Conservation (phyloP, 2,888 invertebrate species). For the Caenorhabditis sinica region DNA sequence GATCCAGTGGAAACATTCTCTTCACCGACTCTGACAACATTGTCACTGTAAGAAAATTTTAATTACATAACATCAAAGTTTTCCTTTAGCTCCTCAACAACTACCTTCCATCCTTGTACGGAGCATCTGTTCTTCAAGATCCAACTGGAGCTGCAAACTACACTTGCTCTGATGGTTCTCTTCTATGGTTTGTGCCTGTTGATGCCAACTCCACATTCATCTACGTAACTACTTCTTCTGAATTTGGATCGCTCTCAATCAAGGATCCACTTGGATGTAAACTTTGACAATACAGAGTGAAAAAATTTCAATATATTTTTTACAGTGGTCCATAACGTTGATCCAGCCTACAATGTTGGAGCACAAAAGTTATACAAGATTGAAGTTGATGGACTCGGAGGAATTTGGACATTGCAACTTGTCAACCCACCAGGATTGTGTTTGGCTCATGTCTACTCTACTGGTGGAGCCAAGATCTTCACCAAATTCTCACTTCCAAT, state of each 20-base stretch:
- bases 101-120: conserved; percentile 71
- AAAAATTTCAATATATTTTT: not conserved
- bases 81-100: conserved; percentile 63
- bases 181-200: conserved; percentile 68
- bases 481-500: conserved; percentile 66
- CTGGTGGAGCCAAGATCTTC: conserved; percentile 71
- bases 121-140: conserved; percentile 66
- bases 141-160: conserved; percentile 69
- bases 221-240: conserved; percentile 67
- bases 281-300: not conserved
- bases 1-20: conserved; percentile 71
- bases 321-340: conserved; percentile 38
- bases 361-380: conserved; percentile 68
- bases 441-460: conserved; percentile 72
- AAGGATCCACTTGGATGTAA: conserved; percentile 64
- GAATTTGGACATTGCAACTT: conserved; percentile 64
- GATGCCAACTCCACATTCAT: conserved; percentile 70
- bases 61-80: not conserved
- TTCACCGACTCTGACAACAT: conserved; percentile 52
- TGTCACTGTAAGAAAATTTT: conserved; percentile 31
- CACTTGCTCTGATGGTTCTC: conserved; percentile 60
- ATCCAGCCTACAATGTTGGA: conserved; percentile 49
- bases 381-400: conserved; percentile 58
- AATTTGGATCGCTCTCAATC: conserved; percentile 61
- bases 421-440: conserved; percentile 66